Conservation (phyloP, 2,888 invertebrate species). For the Cataglyphis albicans region DNA sequence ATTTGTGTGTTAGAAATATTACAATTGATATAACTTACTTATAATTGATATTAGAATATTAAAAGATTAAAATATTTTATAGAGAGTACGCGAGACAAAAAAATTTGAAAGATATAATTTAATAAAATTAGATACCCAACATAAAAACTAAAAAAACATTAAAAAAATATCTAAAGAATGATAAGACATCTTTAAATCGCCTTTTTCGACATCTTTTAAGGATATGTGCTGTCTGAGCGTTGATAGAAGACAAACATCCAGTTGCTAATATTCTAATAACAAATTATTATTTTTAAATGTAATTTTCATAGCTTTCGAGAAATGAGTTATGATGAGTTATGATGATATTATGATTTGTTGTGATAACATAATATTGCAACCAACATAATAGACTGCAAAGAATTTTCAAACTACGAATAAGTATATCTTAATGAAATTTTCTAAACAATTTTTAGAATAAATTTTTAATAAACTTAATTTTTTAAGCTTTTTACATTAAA, state of each 20-base stretch:
- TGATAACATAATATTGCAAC: background rate
- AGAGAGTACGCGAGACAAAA: background rate
- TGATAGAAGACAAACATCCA: background rate
- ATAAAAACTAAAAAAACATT: no score
- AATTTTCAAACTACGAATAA: background rate
- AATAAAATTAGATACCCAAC: background rate
- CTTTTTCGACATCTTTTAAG: no score
- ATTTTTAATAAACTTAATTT: background rate
- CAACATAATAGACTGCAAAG: background rate
- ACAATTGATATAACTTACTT: background rate
- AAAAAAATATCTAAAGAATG: no score
- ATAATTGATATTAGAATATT: background rate
- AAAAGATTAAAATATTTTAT: background rate
- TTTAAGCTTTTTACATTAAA: background rate
- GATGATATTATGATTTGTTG: background rate
- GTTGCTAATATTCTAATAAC: background rate
- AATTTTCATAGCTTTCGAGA: constrained; percentile 1
- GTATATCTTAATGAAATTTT: background rate
- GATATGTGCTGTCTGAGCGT: background rate
- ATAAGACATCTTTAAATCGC: no score
- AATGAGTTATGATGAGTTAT: background rate
- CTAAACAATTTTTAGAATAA: background rate
- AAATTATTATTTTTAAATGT: constrained; percentile 2
- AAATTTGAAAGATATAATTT: background rate
- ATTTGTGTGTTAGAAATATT: background rate